Base-by-base conservation (phyloP, 2,113 vertebrate genomes). In the Madoqua kirkii region DNA sequence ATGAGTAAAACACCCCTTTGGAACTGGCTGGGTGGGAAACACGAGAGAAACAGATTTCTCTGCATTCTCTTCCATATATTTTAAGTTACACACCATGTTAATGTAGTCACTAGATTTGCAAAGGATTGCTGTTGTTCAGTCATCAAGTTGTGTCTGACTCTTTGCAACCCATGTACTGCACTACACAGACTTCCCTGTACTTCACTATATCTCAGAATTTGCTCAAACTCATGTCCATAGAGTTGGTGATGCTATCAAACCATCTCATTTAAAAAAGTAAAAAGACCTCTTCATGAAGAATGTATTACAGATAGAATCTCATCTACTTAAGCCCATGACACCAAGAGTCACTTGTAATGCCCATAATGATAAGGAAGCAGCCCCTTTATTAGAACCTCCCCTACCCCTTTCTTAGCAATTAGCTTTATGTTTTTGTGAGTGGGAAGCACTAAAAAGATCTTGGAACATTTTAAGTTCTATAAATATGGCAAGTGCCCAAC, bases 301-400 rank as follows among this genome's bases (percentile, higher is more conserved):
- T 3, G 21, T 60, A 55, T 1, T 50, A 55, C 1, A 76, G 14
- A 62, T 7, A 83, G 40, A 76, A 19, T 7, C 19, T 45, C 57
- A 87, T 45, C 17, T 16, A 55, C 15, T 43, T 82, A 62, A 43
- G 48, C 27, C 31, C 7, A 14, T 31, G 29, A 10, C 54, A 67
- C 7, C 74, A 52, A 81, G 15, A 78, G 31, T 81, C 67, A 79
- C 3, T 89, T 5, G 15, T 16, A 10, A 36, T 29, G 6, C 1
- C 29, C 5, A 31, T 1, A 33, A 19, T 11, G 33, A 52, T 21
- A 40, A 83, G 19, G 15, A 79, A 33, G 31, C 2, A 62, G 31
- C 2, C 7, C 4, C 7, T 55, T 55, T 31, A 25, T 13, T 54
- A 21, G 40, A 4, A 7, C 4, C 3, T 2, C 19, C 33, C 29